Percentiles rank a stretch among this genome's conserved stretches.
These are phyloP conservation scores for Pseudochaenichthys georgianus DNA, from an alignment of 2,797 vertebrate species.

Conservation along the genomic window DNA sequence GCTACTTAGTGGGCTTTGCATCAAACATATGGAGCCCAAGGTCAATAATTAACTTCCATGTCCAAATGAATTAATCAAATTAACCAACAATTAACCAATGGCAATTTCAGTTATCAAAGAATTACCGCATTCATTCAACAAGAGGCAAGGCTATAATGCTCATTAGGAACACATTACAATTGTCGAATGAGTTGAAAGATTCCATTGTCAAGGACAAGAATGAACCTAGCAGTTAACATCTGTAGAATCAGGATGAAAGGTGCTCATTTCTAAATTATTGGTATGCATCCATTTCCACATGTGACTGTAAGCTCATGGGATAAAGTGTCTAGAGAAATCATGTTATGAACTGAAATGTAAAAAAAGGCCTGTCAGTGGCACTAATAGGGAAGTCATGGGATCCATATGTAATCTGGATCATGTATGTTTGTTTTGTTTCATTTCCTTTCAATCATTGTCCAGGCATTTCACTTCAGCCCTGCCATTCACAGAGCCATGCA, in stretches of 20 bases:
- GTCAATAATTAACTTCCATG: conserved; percentile 21
- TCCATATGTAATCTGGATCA: too few species aligned
- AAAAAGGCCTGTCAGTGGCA: too few species aligned
- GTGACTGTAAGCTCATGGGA: not conserved
- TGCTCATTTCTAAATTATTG: not conserved
- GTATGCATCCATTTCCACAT: not conserved
- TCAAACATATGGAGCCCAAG: conserved; percentile 9
- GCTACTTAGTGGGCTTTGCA: not conserved
- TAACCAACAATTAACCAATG: conserved; percentile 23
- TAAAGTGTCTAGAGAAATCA: not conserved
- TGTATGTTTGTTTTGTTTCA: not conserved
- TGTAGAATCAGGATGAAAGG: not conserved
- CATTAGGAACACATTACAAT: conserved; percentile 7
- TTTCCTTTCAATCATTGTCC: not conserved
- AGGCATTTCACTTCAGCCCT: not conserved
- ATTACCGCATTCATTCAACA: conserved; percentile 32
- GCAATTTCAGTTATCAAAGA: conserved; percentile 23
- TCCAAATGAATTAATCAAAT: conserved; percentile 24
- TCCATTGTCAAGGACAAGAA: not conserved
- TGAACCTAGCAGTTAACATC: not conserved
- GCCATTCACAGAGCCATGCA: too few species aligned
- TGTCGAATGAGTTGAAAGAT: not conserved
- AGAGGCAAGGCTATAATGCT: conserved; percentile 11
- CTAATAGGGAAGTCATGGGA: too few species aligned
- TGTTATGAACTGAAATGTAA: not conserved